Base-by-base conservation (phyloP, 2,888 invertebrate species). In the Torymus tubicola region DNA sequence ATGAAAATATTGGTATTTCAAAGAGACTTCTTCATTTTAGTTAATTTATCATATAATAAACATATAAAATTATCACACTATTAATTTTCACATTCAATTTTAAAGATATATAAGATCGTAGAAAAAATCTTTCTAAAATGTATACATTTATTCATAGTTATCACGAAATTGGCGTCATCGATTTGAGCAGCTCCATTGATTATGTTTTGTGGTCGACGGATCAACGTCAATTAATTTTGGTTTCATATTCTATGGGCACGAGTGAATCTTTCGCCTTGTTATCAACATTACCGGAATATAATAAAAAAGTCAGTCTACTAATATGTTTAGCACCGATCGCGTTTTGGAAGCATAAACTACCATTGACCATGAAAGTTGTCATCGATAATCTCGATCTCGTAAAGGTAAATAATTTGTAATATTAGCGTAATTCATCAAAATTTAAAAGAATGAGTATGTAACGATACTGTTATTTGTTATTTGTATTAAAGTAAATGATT, bases 171-270 rank as follows among this genome's bases (percentile, higher is more conserved):
- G 96, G 95, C 0, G 90, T 94, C 53, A 94, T 95, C 87, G 98
- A 99, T 90, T 88, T 98, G 76, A 97, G 98, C 10, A 96, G 96
- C 0, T 94, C 94, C 86, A 94, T 98, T 79, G 95, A 97, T 88
- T 95, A 96, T 85, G 92, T 94, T 0, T 89, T 94, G 65, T 89
- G 91, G 13, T 85, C 84, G 10, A 94, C 95, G 0, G 91, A 91
- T 0, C 91, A 92, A 83, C 85, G 90, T 8, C 91, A 93, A 60
- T 87, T 95, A 53, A 64, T 75, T 60, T 98, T 97, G 89, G 92
- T 98, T 60, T 98, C 98, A 0, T 97, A 98, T 91, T 98, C 97
- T 0, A 97, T 98, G 94, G 98, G 97, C 2, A 96, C 96, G 0
- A 95, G 96, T 0, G 92, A 94, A 85, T 93, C 94, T 82, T 95